These are phyloP conservation scores for Agapornis roseicollis DNA, from an alignment of 2,113 vertebrate species.

Conservation along the genomic window DNA sequence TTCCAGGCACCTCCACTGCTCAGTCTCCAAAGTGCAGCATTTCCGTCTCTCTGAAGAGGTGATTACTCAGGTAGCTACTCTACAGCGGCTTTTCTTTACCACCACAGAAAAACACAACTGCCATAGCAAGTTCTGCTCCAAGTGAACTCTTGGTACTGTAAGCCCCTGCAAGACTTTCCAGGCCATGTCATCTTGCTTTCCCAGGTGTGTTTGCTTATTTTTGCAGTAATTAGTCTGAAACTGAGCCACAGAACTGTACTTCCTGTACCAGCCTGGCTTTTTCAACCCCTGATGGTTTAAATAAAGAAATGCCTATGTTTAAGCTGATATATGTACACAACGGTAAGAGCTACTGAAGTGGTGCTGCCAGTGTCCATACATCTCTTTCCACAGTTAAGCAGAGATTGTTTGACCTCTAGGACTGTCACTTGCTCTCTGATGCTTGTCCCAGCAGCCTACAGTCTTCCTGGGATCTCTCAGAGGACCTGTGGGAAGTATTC, in stretches of 20 bases:
- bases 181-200: slow-evolving; percentile 40
- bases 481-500: background rate
- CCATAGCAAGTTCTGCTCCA: background rate
- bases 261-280: background rate
- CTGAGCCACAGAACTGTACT: background rate
- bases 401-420: background rate
- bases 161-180: slow-evolving; percentile 41
- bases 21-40: fast-evolving
- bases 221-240: slow-evolving; percentile 47
- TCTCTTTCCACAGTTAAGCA: background rate
- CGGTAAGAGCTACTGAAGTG: background rate
- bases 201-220: slow-evolving; percentile 68
- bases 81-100: background rate
- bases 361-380: background rate
- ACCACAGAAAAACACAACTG: background rate
- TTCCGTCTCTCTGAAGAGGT: background rate
- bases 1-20: slow-evolving; percentile 41
- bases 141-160: background rate
- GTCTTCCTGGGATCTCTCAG: background rate
- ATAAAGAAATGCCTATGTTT: background rate
- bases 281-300: background rate
- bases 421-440: background rate
- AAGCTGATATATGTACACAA: background rate
- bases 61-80: background rate
- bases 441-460: background rate